Percentiles rank a stretch among this genome's conserved stretches.
Conservation (phyloP, 2,888 invertebrate species). For the Mimumesa dahlbomi region DNA sequence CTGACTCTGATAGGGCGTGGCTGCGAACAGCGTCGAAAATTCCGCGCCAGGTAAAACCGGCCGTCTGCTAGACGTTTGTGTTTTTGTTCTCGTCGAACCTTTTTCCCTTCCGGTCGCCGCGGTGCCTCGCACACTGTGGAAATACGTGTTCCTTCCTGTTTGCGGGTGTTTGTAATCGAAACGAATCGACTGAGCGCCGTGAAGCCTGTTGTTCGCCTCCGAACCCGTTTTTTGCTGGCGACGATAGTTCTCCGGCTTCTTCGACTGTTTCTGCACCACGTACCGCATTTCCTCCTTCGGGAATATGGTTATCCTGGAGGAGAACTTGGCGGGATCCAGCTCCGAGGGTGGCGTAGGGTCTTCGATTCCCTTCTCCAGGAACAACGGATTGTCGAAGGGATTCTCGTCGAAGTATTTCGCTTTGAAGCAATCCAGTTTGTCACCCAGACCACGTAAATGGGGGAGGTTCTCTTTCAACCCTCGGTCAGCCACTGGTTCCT, state of each 20-base stretch:
- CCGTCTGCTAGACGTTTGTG: conserved; percentile 9
- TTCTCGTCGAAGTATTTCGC: conserved; percentile 88
- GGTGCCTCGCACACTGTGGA: conserved; percentile 17
- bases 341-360: conserved; percentile 67
- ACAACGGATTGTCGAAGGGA: conserved; percentile 89
- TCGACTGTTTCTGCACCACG: conserved; percentile 62
- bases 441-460: conserved; percentile 85
- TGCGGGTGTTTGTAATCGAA: conserved; percentile 29
- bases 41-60: conserved; percentile 35
- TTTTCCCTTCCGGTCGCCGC: neutral
- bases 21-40: conserved; percentile 23
- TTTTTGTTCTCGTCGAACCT: neutral
- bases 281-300: conserved; percentile 63
- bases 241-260: conserved; percentile 66
- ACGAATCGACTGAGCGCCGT: conserved; percentile 5
- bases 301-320: conserved; percentile 65
- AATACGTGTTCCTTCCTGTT: conserved; percentile 15
- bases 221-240: neutral
- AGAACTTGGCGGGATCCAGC: conserved; percentile 64
- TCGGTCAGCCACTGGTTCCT: conserved; percentile 67
- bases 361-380: conserved; percentile 79
- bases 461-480: conserved; percentile 71
- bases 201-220: neutral
- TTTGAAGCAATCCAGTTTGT: conserved; percentile 88
- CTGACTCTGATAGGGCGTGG: conserved; percentile 70